Evolutionary conservation across 2,888 invertebrate genomes (phyloP).

Genomic region (Nephrotoma flavescens): DNA sequence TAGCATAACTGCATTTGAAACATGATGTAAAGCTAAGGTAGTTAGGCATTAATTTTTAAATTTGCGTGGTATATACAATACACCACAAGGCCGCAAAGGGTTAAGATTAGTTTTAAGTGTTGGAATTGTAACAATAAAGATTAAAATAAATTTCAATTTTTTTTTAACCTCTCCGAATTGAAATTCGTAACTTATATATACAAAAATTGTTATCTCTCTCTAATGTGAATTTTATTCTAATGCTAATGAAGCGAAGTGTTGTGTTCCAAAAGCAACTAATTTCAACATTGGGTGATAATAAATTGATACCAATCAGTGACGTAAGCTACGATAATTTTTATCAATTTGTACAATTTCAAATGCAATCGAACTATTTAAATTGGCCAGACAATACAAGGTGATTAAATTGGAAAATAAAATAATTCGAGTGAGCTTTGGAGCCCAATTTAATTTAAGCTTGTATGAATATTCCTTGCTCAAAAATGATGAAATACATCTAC

Average conservation of each 20-base stretch:
- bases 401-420: not conserved
- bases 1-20: too few species aligned
- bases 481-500: not conserved
- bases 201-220: too few species aligned
- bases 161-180: too few species aligned
- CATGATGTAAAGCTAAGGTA: too few species aligned
- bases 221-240: not conserved
- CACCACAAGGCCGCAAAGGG: too few species aligned
- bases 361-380: not conserved
- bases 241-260: not conserved
- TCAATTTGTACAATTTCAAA: not conserved
- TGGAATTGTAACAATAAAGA: too few species aligned
- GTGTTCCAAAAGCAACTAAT: not conserved
- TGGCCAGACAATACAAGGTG: not conserved
- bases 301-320: not conserved
- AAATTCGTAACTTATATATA: too few species aligned
- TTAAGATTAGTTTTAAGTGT: too few species aligned
- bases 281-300: not conserved
- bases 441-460: not conserved
- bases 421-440: not conserved
- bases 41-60: too few species aligned
- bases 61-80: too few species aligned
- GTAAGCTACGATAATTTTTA: not conserved
- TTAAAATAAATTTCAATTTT: too few species aligned
- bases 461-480: not conserved